Evolutionary conservation across 2,797 vertebrate genomes (phyloP), one percentile per base, ranked within the genome.

Genomic region (Galaxias olidus): DNA sequence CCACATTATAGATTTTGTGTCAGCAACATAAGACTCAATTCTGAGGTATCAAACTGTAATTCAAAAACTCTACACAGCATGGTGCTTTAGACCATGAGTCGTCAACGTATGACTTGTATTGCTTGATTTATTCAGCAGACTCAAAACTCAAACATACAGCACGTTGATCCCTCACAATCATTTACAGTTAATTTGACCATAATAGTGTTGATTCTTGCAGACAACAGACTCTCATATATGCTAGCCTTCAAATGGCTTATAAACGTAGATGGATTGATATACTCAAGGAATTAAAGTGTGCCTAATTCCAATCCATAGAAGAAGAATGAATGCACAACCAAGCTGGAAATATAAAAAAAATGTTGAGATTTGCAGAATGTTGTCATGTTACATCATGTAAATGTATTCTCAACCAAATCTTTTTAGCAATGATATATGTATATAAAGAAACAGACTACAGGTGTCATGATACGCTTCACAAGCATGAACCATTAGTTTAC

Each of bases 81-180:
- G 44, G 47, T 52, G 43, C 42, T 65, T 61, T 42, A 61, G 40
- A 51, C 45, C 59, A 48, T 50, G 45, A 49, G n/a, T n/a, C n/a
- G 30, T 68, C 44, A 49, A 62, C 46, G 46, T 49, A 49, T 56
- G 59, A 61, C 59, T 54, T 48, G 52, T 68, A 61, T 68, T 68
- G 59, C 66, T 62, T 68, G 12, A 50, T 61, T 56, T 42, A 49
- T 49, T 68, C 58, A 71, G 46, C 46, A 58, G 42, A 58, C 46
- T 41, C 14, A 52, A 20, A 48, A 66, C 42, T 53, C 14, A 66
- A 62, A 56, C 51, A 65, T 60, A 61, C 46, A 56, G 30, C 42
- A 20, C n/a, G n/a, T n/a, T 57, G 18, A 59, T 49, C 40, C 20
- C 45, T 55, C n/a, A n/a, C 30, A 46, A 20, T 10, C 13, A 17